These are phyloP conservation scores for Nycticorax nycticorax DNA, from an alignment of 2,113 vertebrate species.

Conservation along the genomic window DNA sequence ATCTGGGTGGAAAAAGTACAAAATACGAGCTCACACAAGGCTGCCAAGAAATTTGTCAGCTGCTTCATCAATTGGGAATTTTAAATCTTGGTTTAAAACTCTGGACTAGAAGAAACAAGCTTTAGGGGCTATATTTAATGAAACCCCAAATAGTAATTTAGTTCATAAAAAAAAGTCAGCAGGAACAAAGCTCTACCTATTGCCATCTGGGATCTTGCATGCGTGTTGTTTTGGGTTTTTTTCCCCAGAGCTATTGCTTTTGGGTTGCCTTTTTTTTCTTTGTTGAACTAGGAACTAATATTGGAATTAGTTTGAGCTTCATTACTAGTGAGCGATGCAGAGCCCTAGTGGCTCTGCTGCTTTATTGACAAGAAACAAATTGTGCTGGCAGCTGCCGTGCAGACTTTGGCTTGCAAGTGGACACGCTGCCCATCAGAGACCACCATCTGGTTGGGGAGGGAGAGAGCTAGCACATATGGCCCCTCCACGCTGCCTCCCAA, in stretches of 20 bases:
- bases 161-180: not conserved
- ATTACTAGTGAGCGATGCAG: not conserved
- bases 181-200: not conserved
- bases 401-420: not conserved
- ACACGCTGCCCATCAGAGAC: not conserved
- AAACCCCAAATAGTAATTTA: not conserved
- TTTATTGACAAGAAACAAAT: not conserved
- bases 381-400: not conserved
- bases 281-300: not conserved
- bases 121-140: not conserved
- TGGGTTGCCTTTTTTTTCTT: not conserved
- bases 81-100: not conserved
- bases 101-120: not conserved
- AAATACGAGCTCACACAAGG: not conserved
- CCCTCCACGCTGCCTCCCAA: not conserved
- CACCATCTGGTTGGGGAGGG: not conserved
- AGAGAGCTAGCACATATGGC: not conserved
- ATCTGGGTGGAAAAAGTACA: not conserved
- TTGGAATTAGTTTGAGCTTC: conserved; percentile 6
- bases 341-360: not conserved
- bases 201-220: not conserved
- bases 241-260: not conserved
- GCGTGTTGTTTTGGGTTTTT: not conserved
- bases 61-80: not conserved
- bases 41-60: not conserved